Conservation (phyloP, 2,888 invertebrate genomes). For the Zhengitettix transpicula region DNA sequence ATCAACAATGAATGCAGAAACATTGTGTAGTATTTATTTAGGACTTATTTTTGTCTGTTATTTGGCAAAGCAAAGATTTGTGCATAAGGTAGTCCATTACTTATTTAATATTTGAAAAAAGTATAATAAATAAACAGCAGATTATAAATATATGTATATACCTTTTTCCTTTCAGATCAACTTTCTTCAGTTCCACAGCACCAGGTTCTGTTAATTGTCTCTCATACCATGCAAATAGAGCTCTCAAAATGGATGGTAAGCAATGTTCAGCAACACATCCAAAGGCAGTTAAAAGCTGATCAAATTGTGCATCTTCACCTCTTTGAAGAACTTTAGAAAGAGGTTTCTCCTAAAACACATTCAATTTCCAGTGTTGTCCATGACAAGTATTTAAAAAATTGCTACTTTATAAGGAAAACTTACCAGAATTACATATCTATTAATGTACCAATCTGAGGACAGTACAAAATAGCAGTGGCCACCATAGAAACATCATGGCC, state of each 20-base stretch:
- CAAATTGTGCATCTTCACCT: slow-evolving; percentile 90
- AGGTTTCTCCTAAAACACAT: slow-evolving; percentile 50
- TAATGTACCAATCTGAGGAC: too few species aligned
- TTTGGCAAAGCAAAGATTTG: too few species aligned
- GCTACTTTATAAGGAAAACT: neutral
- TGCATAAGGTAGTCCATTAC: too few species aligned
- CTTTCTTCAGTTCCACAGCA: slow-evolving; percentile 40
- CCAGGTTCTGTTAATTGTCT: slow-evolving; percentile 58
- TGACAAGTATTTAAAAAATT: too few species aligned
- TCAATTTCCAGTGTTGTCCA: too few species aligned
- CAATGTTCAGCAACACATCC: slow-evolving; percentile 95
- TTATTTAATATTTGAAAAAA: too few species aligned
- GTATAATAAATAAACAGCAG: neutral
- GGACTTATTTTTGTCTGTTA: too few species aligned
- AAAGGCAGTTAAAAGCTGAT: slow-evolving; percentile 80
- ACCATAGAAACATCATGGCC: too few species aligned
- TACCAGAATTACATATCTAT: neutral
- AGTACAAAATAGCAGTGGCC: too few species aligned
- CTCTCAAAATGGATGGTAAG: slow-evolving; percentile 80
- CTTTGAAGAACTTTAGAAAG: slow-evolving; percentile 87
- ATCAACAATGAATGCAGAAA: too few species aligned
- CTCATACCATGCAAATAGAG: slow-evolving; percentile 90
- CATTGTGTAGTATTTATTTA: too few species aligned
- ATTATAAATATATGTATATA: slow-evolving; percentile 15
- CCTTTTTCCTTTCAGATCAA: slow-evolving; percentile 44